phyloP scores from a whole-genome alignment of 1,140 invertebrate species.

The Cotesia chilonis region DNA sequence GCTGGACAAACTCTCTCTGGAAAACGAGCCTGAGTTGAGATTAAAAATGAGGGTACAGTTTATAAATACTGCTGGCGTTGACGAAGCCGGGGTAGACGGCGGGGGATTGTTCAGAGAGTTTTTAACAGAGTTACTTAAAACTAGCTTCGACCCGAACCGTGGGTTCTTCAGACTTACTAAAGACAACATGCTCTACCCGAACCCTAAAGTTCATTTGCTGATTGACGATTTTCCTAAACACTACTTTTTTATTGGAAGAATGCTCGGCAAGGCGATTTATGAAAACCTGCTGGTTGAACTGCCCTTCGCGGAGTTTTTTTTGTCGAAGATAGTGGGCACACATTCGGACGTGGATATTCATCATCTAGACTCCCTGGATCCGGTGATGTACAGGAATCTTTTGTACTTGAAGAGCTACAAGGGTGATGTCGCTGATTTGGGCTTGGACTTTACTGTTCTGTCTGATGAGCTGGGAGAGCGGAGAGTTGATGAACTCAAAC shows the following conservation, averaged over 20 bases:
- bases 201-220: slow-evolving; percentile 87
- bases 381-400: slow-evolving; percentile 89
- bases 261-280: slow-evolving; percentile 95
- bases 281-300: slow-evolving; percentile 95
- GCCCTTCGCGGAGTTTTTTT: slow-evolving; percentile 92
- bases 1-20: slow-evolving; percentile 89
- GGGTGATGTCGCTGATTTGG: slow-evolving; percentile 80
- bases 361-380: slow-evolving; percentile 92
- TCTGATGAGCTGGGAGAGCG: slow-evolving; percentile 92
- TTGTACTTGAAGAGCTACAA: slow-evolving; percentile 86
- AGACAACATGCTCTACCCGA: slow-evolving; percentile 95
- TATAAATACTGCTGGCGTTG: slow-evolving; percentile 86
- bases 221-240: slow-evolving; percentile 88
- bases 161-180: slow-evolving; percentile 93
- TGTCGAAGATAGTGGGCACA: slow-evolving; percentile 84
- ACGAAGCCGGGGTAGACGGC: slow-evolving; percentile 96
- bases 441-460: slow-evolving; percentile 93
- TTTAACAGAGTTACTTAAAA: slow-evolving; percentile 89
- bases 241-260: slow-evolving; percentile 95
- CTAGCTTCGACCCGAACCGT: slow-evolving; percentile 95
- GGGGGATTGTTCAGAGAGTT: slow-evolving; percentile 95
- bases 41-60: slow-evolving; percentile 88
- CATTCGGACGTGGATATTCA: slow-evolving; percentile 90
- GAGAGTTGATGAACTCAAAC: slow-evolving; percentile 88
- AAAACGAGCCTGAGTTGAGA: slow-evolving; percentile 91